These are phyloP conservation scores for Torymus aiolomorphi DNA, from an alignment of 2,888 invertebrate genomes.

Conservation along the genomic window DNA sequence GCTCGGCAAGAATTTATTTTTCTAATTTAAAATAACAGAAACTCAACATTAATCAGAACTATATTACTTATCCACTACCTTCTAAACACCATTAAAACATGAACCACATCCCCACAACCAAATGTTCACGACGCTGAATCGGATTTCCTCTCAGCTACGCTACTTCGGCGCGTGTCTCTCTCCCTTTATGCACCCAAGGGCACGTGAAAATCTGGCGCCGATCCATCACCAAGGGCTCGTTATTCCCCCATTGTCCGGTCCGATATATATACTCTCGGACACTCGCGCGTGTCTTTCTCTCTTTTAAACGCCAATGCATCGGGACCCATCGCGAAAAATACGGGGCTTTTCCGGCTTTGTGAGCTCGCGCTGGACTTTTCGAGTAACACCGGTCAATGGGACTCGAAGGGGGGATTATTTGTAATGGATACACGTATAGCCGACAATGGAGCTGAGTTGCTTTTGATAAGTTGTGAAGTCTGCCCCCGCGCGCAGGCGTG, in stretches of 20 bases:
- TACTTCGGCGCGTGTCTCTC: slow-evolving; percentile 58
- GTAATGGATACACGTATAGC: slow-evolving; percentile 34
- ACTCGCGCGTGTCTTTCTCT: too few species aligned
- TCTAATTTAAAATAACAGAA: too few species aligned
- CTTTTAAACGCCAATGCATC: too few species aligned
- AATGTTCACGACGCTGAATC: slow-evolving; percentile 41
- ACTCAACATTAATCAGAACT: too few species aligned
- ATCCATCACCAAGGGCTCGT: slow-evolving; percentile 67
- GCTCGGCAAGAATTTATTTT: too few species aligned
- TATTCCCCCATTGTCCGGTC: slow-evolving; percentile 64
- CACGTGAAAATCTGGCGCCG: slow-evolving; percentile 58
- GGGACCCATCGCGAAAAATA: slow-evolving; percentile 17
- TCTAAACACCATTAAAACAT: too few species aligned
- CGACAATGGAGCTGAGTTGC: background rate
- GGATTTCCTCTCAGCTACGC: slow-evolving; percentile 51
- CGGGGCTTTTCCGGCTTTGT: slow-evolving; percentile 18
- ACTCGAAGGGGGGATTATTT: slow-evolving; percentile 44
- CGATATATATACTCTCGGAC: too few species aligned
- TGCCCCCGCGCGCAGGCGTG: too few species aligned
- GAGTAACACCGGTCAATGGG: background rate
- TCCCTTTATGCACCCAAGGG: slow-evolving; percentile 3
- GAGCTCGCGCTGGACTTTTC: slow-evolving; percentile 28
- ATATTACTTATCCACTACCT: too few species aligned
- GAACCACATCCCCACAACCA: background rate
- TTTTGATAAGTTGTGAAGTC: too few species aligned